These are phyloP conservation scores for Macrotis lagotis DNA, from an alignment of 2,113 vertebrate genomes.

Conservation along the genomic window DNA sequence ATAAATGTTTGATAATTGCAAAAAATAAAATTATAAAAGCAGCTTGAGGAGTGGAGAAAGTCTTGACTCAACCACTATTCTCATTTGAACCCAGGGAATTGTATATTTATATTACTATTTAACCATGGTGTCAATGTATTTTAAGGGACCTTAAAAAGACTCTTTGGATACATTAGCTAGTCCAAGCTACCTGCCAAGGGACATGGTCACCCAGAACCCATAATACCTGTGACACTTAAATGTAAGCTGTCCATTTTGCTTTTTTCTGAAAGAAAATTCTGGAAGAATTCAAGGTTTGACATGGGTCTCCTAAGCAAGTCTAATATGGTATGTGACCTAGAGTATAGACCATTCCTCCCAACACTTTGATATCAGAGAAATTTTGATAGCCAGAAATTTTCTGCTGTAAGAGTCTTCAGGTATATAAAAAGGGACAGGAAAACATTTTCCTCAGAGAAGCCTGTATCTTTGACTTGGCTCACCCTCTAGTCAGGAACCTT, in stretches of 20 bases:
- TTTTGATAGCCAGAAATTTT: neutral
- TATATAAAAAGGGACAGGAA: neutral
- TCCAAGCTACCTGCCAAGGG: neutral
- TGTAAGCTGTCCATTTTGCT: neutral
- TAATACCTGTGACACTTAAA: neutral
- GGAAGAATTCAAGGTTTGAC: neutral
- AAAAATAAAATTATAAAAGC: neutral
- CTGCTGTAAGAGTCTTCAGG: neutral
- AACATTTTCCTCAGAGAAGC: neutral
- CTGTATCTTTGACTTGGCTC: neutral
- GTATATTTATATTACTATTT: neutral
- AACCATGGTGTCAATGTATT: neutral
- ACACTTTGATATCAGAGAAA: neutral
- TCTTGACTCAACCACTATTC: neutral
- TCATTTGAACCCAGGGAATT: neutral
- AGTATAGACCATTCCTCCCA: neutral
- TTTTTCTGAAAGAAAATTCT: no score
- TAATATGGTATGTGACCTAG: neutral
- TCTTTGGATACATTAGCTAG: neutral
- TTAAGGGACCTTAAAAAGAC: neutral
- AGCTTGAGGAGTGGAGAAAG: neutral
- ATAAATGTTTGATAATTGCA: neutral
- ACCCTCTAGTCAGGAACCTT: neutral
- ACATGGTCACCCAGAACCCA: fast-evolving
- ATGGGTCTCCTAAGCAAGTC: neutral